phyloP scores from a whole-genome alignment of 2,888 invertebrate species.

The Gerris lacustris region DNA sequence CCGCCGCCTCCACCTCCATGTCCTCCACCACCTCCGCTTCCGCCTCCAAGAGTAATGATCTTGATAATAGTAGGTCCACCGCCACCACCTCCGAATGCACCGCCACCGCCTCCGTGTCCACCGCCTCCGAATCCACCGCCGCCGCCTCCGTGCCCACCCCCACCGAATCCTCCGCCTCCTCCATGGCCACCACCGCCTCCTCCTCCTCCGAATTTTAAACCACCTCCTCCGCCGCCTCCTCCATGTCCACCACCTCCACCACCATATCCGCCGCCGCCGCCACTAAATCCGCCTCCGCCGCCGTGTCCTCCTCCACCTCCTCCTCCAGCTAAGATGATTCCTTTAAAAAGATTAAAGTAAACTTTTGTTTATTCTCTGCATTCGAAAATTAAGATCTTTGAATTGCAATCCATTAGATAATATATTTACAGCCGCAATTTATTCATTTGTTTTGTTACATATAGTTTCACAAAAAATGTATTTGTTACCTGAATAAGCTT shows the following conservation, averaged over 20 bases:
- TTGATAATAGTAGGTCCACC: conserved; percentile 6
- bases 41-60: conserved; percentile 18
- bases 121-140: neutral
- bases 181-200: neutral
- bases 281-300: neutral
- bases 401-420: too few relatives aligned
- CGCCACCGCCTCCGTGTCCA: conserved; percentile 2
- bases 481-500: neutral
- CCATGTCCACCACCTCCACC: neutral
- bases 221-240: conserved; percentile 6
- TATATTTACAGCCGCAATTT: too few relatives aligned
- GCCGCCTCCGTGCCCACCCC: neutral
- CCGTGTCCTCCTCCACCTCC: conserved; percentile 2
- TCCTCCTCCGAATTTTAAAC: neutral
- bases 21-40: conserved; percentile 19
- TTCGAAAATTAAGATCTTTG: too few relatives aligned
- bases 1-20: conserved; percentile 17
- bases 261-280: neutral
- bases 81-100: neutral
- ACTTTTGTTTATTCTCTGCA: too few relatives aligned
- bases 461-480: neutral
- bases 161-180: neutral
- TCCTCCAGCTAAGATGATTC: neutral
- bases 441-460: too few relatives aligned
- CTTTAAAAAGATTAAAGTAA: too few relatives aligned